These are phyloP conservation scores for Hydrotaea diabolus DNA, from an alignment of 2,888 invertebrate genomes.

Conservation along the genomic window DNA sequence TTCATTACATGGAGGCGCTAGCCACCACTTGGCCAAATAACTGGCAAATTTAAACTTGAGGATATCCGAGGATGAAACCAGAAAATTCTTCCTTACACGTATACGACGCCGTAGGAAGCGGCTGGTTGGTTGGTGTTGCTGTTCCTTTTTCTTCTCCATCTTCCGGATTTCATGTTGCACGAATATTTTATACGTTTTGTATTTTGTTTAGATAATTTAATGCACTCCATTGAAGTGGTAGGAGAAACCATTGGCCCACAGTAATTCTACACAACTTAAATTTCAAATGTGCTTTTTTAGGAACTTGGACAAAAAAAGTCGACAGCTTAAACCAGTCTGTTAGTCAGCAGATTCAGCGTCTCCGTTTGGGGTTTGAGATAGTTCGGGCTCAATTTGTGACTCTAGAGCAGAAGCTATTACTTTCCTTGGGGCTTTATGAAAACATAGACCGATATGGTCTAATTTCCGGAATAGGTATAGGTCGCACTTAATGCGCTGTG, in stretches of 20 bases:
- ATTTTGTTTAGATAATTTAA: constrained; percentile 31
- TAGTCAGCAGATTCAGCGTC: too few relatives aligned
- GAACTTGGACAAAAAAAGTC: too few relatives aligned
- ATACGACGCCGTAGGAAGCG: constrained; percentile 54
- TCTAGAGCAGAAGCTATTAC: too few relatives aligned
- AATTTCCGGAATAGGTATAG: too few relatives aligned
- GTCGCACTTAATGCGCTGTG: too few relatives aligned
- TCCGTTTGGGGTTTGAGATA: too few relatives aligned
- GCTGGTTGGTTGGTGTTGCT: constrained; percentile 42
- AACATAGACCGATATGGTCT: too few relatives aligned
- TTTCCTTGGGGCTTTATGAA: too few relatives aligned
- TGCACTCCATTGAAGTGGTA: constrained; percentile 10
- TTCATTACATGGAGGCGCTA: constrained; percentile 45
- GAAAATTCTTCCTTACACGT: neutral
- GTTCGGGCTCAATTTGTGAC: too few relatives aligned
- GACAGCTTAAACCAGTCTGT: too few relatives aligned
- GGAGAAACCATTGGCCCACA: neutral
- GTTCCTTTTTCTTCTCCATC: neutral
- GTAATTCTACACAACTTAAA: neutral
- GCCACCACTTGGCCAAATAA: neutral
- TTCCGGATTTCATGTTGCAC: constrained; percentile 49
- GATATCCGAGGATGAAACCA: constrained; percentile 56
- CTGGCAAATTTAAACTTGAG: constrained; percentile 38
- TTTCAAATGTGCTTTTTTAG: too few relatives aligned
- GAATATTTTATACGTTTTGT: constrained; percentile 63